These are phyloP conservation scores for Poecile montanus DNA, from an alignment of 2,797 vertebrate species.

Conservation along the genomic window DNA sequence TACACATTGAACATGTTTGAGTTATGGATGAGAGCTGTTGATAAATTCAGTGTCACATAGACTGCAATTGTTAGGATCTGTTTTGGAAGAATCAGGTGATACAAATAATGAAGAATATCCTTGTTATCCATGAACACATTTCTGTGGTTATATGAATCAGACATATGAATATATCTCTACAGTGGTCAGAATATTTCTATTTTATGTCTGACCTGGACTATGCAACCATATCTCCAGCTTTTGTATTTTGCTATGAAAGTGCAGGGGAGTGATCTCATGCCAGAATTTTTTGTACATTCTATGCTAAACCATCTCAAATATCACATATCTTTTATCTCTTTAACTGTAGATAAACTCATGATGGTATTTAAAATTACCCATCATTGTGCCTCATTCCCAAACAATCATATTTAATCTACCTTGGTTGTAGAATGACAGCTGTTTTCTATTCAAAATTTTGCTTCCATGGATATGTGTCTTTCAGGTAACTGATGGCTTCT, in stretches of 20 bases:
- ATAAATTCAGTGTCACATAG: background rate
- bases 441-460: background rate
- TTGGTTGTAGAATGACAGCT: background rate
- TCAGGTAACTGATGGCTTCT: background rate
- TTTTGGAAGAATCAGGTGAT: background rate
- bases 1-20: background rate
- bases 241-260: background rate
- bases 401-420: background rate
- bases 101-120: background rate
- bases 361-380: background rate
- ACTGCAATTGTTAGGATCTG: background rate
- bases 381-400: background rate
- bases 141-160: background rate
- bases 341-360: background rate
- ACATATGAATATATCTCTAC: background rate
- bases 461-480: background rate
- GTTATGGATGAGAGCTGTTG: background rate
- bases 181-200: background rate
- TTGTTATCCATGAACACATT: background rate
- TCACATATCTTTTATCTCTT: background rate
- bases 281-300: background rate
- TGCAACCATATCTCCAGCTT: background rate
- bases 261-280: background rate
- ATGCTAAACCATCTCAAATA: background rate
- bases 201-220: background rate